Evolutionary conservation across 1,140 invertebrate species (phyloP).

Genomic region (Gonatopus flavifemur): DNA sequence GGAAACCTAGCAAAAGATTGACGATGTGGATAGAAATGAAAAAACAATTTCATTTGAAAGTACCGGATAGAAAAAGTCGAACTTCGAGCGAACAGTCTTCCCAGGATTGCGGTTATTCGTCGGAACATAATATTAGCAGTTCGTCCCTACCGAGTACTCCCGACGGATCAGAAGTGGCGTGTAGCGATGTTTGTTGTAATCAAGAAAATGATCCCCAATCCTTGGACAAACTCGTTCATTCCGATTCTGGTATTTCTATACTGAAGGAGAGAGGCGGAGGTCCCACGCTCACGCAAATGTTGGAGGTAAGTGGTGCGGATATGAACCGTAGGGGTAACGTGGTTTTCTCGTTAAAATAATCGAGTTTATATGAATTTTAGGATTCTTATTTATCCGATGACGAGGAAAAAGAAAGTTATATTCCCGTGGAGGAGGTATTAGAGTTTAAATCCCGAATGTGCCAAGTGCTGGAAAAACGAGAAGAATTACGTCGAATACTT

Average conservation of each 20-base stretch:
- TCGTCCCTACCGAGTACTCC: constrained; percentile 76
- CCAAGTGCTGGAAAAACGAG: constrained; percentile 76
- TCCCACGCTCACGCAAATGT: constrained; percentile 70
- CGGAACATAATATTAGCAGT: constrained; percentile 73
- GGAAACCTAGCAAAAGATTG: constrained; percentile 36
- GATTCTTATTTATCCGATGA: constrained; percentile 72
- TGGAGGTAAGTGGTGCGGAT: constrained; percentile 59
- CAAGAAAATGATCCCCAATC: constrained; percentile 66
- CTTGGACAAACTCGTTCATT: constrained; percentile 47
- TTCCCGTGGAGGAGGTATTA: constrained; percentile 83
- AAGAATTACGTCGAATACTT: constrained; percentile 78
- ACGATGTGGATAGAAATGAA: constrained; percentile 50
- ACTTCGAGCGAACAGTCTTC: constrained; percentile 67
- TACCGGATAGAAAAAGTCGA: constrained; percentile 55
- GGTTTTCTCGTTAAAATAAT: not conserved
- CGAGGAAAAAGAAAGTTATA: constrained; percentile 71
- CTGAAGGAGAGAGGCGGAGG: constrained; percentile 43
- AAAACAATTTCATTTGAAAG: constrained; percentile 45
- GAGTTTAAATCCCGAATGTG: constrained; percentile 75
- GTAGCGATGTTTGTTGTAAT: constrained; percentile 80
- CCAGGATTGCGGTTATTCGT: constrained; percentile 84
- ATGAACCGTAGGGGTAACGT: constrained; percentile 2
- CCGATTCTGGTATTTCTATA: constrained; percentile 43
- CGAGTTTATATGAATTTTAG: constrained; percentile 41
- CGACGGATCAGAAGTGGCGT: constrained; percentile 82